These are phyloP conservation scores for Oscheius sp. DNA, from an alignment of 1,140 invertebrate genomes.

Conservation along the genomic window DNA sequence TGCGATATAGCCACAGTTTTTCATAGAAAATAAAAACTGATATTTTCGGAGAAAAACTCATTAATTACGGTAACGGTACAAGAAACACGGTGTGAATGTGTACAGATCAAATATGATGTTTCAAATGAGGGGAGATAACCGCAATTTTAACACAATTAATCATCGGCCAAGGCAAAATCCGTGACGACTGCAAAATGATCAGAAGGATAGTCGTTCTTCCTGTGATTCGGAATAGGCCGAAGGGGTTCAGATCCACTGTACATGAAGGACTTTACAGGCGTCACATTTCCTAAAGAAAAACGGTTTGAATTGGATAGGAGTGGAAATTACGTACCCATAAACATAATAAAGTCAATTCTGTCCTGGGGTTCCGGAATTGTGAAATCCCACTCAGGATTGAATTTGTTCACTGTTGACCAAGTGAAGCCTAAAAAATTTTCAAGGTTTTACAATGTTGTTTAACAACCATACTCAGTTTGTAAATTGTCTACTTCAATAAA, in stretches of 20 bases:
- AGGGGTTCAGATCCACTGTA: constrained; percentile 44
- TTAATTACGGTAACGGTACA: no score
- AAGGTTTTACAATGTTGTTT: not conserved
- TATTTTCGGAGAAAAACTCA: no score
- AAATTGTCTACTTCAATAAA: no score
- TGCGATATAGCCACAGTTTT: no score
- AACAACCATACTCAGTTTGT: no score
- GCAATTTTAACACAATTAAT: no score
- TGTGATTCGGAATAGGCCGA: constrained; percentile 35
- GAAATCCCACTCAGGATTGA: constrained; percentile 47
- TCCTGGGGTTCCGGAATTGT: constrained; percentile 55
- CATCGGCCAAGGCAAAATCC: constrained; percentile 36
- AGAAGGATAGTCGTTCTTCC: constrained; percentile 50
- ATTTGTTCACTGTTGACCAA: constrained; percentile 53
- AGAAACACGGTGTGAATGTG: no score
- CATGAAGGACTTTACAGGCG: constrained; percentile 14
- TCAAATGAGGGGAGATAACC: no score
- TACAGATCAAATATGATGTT: no score
- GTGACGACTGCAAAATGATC: constrained; percentile 51
- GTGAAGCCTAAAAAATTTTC: constrained; percentile 31
- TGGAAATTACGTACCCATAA: constrained; percentile 18
- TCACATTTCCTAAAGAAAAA: constrained; percentile 13
- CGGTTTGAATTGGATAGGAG: not conserved
- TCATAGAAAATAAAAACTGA: no score
- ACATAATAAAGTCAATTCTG: constrained; percentile 55